Evolutionary conservation across 2,888 invertebrate genomes (phyloP).

Genomic region (Volucella inanis): DNA sequence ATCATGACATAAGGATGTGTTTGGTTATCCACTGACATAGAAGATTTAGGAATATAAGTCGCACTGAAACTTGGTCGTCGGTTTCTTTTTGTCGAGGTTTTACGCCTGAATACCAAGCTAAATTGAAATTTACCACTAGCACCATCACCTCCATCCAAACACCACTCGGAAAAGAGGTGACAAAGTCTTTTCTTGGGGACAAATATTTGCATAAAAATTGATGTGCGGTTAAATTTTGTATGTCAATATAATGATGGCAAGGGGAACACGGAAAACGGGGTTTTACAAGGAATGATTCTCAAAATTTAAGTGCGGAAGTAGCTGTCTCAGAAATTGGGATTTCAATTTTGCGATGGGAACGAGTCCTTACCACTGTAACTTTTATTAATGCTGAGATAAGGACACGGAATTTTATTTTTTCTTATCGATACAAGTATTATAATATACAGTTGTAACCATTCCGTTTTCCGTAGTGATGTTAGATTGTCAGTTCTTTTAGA

Average conservation of each 20-base stretch:
- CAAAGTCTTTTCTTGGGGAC: conserved; percentile 21
- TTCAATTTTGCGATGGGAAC: neutral
- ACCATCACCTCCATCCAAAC: neutral
- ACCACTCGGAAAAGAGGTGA: conserved; percentile 5
- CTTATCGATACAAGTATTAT: neutral
- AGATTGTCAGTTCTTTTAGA: neutral
- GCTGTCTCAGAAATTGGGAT: conserved; percentile 25
- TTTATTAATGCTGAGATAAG: conserved; percentile 21
- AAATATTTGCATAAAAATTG: conserved; percentile 72
- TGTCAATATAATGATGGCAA: conserved; percentile 35
- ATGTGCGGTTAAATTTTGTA: conserved; percentile 55
- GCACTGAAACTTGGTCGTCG: conserved; percentile 43
- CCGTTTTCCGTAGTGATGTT: neutral
- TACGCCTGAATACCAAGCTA: conserved; percentile 49
- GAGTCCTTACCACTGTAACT: neutral
- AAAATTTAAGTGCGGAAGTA: conserved; percentile 30
- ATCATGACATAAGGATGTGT: neutral
- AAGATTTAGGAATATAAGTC: conserved; percentile 33
- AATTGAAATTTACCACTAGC: conserved; percentile 27
- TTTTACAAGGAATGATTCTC: neutral
- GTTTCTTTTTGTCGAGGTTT: neutral
- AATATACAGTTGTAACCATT: neutral
- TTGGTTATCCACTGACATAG: conserved; percentile 21
- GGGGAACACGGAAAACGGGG: neutral
- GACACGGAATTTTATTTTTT: neutral